These are phyloP conservation scores for Garra rufa DNA, from an alignment of 2,113 vertebrate species.

Conservation along the genomic window DNA sequence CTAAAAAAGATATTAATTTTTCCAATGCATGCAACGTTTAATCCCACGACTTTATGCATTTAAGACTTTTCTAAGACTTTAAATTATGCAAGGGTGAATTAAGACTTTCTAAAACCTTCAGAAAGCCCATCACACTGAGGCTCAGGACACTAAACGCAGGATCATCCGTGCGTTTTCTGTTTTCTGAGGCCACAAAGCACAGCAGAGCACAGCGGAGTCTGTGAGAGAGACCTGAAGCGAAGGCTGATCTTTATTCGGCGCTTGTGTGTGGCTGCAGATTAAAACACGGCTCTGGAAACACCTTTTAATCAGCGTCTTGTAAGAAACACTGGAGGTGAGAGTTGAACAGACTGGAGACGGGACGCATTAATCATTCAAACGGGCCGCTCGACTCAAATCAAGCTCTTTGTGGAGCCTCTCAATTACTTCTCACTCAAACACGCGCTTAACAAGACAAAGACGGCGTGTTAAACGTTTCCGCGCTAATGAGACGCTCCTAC, in stretches of 20 bases:
- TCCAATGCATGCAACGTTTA: too few species aligned
- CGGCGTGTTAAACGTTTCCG: not conserved
- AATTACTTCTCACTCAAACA: not conserved
- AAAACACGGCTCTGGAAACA: conserved; percentile 43
- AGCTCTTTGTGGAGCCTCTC: not conserved
- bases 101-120: too few species aligned
- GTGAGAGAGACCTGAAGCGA: not conserved
- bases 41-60: too few species aligned
- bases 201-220: not conserved
- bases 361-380: not conserved
- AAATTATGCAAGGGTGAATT: too few species aligned
- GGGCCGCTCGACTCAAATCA: not conserved
- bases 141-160: too few species aligned
- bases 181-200: too few species aligned
- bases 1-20: too few species aligned
- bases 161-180: not conserved
- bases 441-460: not conserved
- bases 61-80: too few species aligned
- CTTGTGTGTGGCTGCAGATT: conserved; percentile 42
- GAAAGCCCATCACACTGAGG: too few species aligned
- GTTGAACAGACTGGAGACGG: not conserved
- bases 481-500: not conserved
- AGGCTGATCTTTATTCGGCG: conserved; percentile 30
- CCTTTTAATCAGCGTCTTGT: conserved; percentile 44
- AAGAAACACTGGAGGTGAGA: conserved; percentile 30